Evolutionary conservation across 2,888 invertebrate genomes (phyloP), one percentile per base, ranked within the genome.

Genomic region (Tenthredo amoena): DNA sequence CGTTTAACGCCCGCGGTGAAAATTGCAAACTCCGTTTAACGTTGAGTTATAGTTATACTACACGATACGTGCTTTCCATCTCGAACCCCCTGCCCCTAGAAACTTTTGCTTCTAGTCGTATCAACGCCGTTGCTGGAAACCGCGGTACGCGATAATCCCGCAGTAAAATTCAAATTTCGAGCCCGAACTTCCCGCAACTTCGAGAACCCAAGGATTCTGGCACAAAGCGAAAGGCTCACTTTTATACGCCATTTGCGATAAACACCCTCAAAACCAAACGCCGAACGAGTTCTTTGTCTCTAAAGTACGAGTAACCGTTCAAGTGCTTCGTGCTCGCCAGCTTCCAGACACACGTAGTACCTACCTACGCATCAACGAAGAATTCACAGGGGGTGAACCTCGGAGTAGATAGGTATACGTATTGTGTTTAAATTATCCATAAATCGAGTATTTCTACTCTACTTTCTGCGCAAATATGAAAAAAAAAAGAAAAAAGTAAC

Each of bases 171-270:
- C 15, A 21, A 74, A 74, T 43, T 74, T 74, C 37, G 18, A 74
- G 21, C 40, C 43, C 12, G n/a, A 40, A 43, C 21, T 43, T 21
- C 3, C 72, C 71, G 71, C 71, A 40, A 34, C 26, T n/a, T 76
- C 43, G 76, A 26, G 43, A 21, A n/a, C 47, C 18, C 62, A 3
- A 10, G 43, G 5, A 4, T 76, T 50, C n/a, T 26, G 15, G 26
- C 43, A 47, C 21, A 77, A 50, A 77, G 77, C 26, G 18, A 68
- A 68, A 34, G 68, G 34, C 34, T 50, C 77, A 31, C 50, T 77
- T 77, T 77, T 31, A 55, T 72, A 21, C 74, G n/a, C 43, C 74
- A 40, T 74, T 74, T 26, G 74, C 77, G 77, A 77, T 77, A 55
- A 77, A 77, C 47, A 77, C 77, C 34, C 77, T 77, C 55, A 50